Evolutionary conservation across 2,113 vertebrate genomes (phyloP).

Genomic region (Emydocephalus ijimae): DNA sequence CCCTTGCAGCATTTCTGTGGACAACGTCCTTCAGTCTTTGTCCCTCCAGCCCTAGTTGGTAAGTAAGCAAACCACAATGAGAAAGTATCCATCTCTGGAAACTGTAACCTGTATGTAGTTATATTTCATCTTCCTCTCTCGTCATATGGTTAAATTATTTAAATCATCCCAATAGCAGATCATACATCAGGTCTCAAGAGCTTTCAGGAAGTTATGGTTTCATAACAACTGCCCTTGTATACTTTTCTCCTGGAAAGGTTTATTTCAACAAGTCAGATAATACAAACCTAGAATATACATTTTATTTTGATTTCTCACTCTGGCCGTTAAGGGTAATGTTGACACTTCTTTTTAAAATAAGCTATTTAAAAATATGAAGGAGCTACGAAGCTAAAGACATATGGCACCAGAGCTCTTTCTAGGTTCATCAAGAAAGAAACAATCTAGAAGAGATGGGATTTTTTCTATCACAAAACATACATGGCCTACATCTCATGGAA

Average conservation of each 20-base stretch:
- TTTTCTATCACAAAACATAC: not conserved
- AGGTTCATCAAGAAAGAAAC: conserved; percentile 7
- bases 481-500: not conserved
- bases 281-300: not conserved
- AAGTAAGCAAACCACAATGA: conserved; percentile 3
- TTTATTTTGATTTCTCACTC: conserved; percentile 3
- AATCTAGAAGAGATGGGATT: not conserved
- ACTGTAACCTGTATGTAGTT: not conserved
- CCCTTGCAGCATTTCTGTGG: not conserved
- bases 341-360: not conserved
- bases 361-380: not conserved
- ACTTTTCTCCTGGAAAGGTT: conserved; percentile 7
- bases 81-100: not conserved
- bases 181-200: not conserved
- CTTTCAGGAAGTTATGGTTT: conserved; percentile 12
- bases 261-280: conserved; percentile 1
- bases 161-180: not conserved
- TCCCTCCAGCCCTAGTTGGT: not conserved
- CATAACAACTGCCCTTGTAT: not conserved
- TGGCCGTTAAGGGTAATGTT: not conserved
- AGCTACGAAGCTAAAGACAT: not conserved
- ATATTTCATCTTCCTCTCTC: not conserved
- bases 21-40: not conserved
- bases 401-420: not conserved
- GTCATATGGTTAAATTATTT: not conserved